Base-by-base conservation (phyloP, 2,888 invertebrate species). In the Torymus auratus region DNA sequence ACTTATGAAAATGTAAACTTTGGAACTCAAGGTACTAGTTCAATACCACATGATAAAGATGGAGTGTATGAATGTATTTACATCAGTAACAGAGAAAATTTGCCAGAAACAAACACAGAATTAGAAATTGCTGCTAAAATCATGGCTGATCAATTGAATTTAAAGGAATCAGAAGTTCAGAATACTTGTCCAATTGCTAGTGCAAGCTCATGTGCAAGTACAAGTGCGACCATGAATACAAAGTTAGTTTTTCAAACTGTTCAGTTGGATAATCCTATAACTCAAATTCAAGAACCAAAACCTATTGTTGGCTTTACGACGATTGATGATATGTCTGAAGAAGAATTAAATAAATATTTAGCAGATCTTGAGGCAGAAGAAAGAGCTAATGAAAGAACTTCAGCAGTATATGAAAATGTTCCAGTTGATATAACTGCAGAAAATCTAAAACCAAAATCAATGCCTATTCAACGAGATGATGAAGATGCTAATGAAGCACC, bases 331-430 rank as follows among this genome's bases (percentile, higher is more conserved):
- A 85, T 91, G 72, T 89, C 91, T 0, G 91, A 91, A 77, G 89
- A 90, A 55, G 91, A 91, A 83, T 84, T 92, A 55, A 90, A 87
- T 71, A 88, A 89, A 70, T 91, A 91, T 84, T 85, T 92, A 52
- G 88, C 91, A 10, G 90, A 91, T 76, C 85, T 92, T 20, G 92
- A 92, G 71, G 89, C 91, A 12, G 89, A 90, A 60, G 91, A 91
- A 70, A 86, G 86, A 50, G 86, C 86, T 3, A 88, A 85, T 1
- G 85, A 84, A 62, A 84, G 80, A 74, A 84, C 69, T 23, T 78
- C 64, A 41, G 71, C 77, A 14, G 58, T 81, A 4, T 84, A 84
- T 69, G 81, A 84, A 83, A 85, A 85, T 80, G 83, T 84, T 20
- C 17, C 78, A 12, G 2, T 71, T 5, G 82, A 77, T 17, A 28